These are phyloP conservation scores for Myotis davidii DNA, from an alignment of 2,113 vertebrate species.

Conservation along the genomic window DNA sequence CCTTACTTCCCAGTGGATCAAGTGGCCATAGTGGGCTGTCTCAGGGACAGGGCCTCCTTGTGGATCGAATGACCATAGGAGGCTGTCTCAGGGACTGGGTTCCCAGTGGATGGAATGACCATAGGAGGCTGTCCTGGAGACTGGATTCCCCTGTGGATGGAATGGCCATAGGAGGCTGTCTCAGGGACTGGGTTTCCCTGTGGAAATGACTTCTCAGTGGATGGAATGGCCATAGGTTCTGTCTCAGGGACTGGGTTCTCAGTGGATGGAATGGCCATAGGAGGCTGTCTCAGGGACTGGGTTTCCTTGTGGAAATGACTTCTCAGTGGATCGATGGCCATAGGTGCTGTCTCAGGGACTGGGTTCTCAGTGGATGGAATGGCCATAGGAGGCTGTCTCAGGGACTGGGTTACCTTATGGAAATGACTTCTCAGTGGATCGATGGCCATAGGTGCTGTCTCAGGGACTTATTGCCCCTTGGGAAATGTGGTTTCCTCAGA, in stretches of 20 bases:
- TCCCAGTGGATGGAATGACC: too few relatives aligned
- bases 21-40: background rate
- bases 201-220: background rate
- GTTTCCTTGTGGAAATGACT: too few relatives aligned
- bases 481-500: slow-evolving; percentile 2
- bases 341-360: too few relatives aligned
- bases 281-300: background rate
- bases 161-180: background rate
- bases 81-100: background rate
- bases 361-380: background rate
- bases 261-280: background rate
- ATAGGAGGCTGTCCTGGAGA: too few relatives aligned
- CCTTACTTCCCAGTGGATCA: background rate
- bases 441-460: background rate
- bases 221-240: background rate
- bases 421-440: background rate
- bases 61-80: background rate
- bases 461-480: background rate
- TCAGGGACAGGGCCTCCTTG: too few relatives aligned
- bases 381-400: background rate
- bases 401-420: too few relatives aligned
- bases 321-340: too few relatives aligned
- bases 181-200: too few relatives aligned
- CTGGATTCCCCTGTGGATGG: background rate
- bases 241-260: too few relatives aligned